Conservation (phyloP, 2,888 invertebrate species). For the Odontomyia ornata region DNA sequence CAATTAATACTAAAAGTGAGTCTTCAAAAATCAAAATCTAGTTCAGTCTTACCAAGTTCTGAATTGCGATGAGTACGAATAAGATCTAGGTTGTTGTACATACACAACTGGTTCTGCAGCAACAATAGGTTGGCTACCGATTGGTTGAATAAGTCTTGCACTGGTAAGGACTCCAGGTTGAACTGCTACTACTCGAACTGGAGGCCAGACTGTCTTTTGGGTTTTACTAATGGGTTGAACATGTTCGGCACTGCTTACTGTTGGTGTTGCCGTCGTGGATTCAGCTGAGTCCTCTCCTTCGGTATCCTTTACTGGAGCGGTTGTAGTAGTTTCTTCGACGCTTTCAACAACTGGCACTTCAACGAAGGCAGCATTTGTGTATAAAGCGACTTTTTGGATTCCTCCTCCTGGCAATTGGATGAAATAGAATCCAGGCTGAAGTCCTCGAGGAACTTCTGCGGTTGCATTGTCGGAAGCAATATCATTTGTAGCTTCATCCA, state of each 20-base stretch:
- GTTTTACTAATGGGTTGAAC: background rate
- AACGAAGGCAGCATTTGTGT: conserved; percentile 30
- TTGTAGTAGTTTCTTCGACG: background rate
- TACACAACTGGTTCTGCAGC: conserved; percentile 27
- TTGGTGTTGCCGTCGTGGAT: background rate
- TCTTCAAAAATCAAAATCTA: no score
- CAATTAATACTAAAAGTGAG: no score
- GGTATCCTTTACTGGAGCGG: background rate
- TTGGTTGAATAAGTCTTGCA: background rate
- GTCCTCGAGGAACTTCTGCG: conserved; percentile 14
- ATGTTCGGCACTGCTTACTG: background rate
- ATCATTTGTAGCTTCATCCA: background rate
- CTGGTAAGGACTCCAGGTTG: background rate
- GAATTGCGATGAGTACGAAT: conserved; percentile 28
- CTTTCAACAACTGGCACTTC: background rate
- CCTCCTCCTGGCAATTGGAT: conserved; percentile 35
- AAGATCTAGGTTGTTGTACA: conserved; percentile 30
- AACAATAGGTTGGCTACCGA: conserved; percentile 13
- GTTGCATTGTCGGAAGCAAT: background rate
- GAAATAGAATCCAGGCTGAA: conserved; percentile 36
- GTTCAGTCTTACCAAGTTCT: conserved; percentile 25
- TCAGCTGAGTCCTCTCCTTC: conserved; percentile 20
- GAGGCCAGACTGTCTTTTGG: conserved; percentile 19
- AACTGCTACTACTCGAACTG: background rate
- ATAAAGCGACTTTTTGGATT: conserved; percentile 23